A percentile compares a stretch with the other conserved stretches of the same genome.
Conservation (phyloP, 1,140 invertebrate genomes). For the Pogonognathellus flavescens region DNA sequence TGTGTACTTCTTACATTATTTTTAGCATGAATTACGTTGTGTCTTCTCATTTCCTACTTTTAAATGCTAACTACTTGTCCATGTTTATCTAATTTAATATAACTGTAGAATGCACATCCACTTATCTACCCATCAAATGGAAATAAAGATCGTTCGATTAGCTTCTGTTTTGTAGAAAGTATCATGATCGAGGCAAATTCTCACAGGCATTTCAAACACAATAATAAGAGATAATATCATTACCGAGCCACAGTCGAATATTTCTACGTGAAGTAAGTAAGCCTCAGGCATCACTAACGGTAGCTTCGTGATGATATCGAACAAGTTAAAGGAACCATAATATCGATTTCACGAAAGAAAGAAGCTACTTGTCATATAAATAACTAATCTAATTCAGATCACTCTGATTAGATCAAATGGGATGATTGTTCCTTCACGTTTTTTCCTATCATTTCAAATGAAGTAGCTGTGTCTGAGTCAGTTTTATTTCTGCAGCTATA, state of each 20-base stretch:
- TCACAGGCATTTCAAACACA: neutral
- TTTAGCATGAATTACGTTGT: too few species aligned
- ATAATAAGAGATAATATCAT: conserved; percentile 6
- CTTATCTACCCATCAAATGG: neutral
- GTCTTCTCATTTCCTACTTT: too few species aligned
- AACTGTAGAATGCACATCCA: too few species aligned
- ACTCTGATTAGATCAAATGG: conserved; percentile 4
- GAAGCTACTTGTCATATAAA: conserved; percentile 33
- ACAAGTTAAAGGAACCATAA: neutral
- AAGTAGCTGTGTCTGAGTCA: neutral
- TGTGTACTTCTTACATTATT: too few species aligned
- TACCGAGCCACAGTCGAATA: neutral
- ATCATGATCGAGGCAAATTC: neutral
- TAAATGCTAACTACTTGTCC: too few species aligned
- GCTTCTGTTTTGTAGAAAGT: conserved; percentile 6
- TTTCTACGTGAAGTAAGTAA: neutral
- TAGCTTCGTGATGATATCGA: conserved; percentile 19
- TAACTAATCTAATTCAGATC: conserved; percentile 41
- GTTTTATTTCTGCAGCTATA: too few species aligned
- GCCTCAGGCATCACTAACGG: neutral
- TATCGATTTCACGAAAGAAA: conserved; percentile 26
- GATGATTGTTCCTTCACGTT: conserved; percentile 7
- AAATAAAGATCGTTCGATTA: neutral
- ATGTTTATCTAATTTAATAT: too few species aligned
- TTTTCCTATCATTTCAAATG: conserved; percentile 13